Conservation (phyloP, 2,113 vertebrate genomes). For the Sarotherodon lohbergeri region DNA sequence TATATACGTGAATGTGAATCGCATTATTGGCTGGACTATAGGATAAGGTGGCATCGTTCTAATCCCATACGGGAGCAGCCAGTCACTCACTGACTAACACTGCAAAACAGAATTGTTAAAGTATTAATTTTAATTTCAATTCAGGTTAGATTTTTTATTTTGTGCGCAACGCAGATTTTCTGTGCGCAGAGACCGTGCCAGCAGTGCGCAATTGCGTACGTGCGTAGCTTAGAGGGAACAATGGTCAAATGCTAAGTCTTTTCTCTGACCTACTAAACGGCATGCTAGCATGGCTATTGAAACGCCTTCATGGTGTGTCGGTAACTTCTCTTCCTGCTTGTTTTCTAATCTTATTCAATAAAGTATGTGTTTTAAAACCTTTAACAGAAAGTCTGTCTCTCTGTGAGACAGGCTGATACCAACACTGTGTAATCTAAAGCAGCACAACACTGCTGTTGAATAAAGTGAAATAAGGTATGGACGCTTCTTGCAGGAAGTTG, state of each 20-base stretch:
- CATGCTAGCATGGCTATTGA: not conserved
- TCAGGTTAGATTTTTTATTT: no score
- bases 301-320: not conserved
- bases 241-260: not conserved
- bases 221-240: no score
- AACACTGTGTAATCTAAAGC: not conserved
- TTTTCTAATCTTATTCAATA: not conserved
- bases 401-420: not conserved
- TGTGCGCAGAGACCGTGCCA: no score
- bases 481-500: not conserved
- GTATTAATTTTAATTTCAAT: no score
- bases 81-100: no score
- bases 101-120: no score
- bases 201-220: no score
- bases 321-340: not conserved
- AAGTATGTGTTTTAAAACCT: not conserved
- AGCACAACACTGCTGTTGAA: not conserved
- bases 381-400: not conserved
- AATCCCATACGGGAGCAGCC: no score
- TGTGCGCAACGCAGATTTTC: no score
- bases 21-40: no score
- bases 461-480: not conserved
- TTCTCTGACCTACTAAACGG: not conserved
- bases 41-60: no score
- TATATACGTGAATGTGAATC: no score